Evolutionary conservation across 1,140 invertebrate species (phyloP).

Genomic region (Frieseomelitta varia): DNA sequence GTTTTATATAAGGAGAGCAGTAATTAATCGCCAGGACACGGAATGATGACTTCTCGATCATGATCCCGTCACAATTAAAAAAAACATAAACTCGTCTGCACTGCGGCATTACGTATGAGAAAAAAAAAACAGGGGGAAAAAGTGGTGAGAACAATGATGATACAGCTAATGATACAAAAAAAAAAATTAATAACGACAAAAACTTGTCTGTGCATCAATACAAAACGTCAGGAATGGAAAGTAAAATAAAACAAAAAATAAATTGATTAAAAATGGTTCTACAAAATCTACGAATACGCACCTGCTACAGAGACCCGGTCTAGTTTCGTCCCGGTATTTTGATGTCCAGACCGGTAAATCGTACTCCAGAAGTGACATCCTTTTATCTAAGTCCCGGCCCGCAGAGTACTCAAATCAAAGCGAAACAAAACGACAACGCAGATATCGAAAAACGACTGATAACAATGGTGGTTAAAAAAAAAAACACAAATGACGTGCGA

Average conservation of each 20-base stretch:
- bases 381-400: conserved; percentile 66
- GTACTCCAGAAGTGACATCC: conserved; percentile 61
- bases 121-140: conserved; percentile 6
- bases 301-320: conserved; percentile 62
- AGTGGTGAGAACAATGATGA: neutral
- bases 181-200: neutral
- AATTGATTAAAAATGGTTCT: conserved; percentile 25
- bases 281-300: conserved; percentile 71
- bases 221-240: neutral
- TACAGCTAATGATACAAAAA: neutral
- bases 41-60: neutral
- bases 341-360: conserved; percentile 55
- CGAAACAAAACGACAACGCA: conserved; percentile 73
- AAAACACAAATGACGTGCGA: conserved; percentile 71
- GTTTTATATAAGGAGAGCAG: conserved; percentile 8
- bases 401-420: conserved; percentile 70
- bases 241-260: neutral
- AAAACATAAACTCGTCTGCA: neutral
- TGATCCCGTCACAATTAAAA: conserved; percentile 2
- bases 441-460: conserved; percentile 68
- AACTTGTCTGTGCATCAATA: conserved; percentile 16
- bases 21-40: conserved; percentile 16
- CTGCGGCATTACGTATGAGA: neutral
- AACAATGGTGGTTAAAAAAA: conserved; percentile 62
- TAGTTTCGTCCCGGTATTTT: conserved; percentile 57